These are phyloP conservation scores for Apoda limacodes DNA, from an alignment of 2,888 invertebrate genomes.

Conservation along the genomic window DNA sequence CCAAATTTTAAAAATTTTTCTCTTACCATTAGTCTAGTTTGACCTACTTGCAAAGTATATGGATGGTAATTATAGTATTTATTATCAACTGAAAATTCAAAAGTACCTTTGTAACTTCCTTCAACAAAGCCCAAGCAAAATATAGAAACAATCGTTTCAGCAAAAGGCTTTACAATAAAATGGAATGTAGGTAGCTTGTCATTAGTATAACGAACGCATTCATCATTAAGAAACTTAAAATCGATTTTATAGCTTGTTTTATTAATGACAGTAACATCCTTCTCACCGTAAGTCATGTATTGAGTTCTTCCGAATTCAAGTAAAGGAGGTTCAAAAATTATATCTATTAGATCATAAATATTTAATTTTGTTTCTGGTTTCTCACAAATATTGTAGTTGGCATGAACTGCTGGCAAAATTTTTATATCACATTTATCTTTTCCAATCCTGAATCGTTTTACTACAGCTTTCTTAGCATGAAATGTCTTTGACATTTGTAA, in stretches of 20 bases:
- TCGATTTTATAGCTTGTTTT: slow-evolving; percentile 34
- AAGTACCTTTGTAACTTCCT: slow-evolving; percentile 34
- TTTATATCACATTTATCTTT: slow-evolving; percentile 28
- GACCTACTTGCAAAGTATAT: slow-evolving; percentile 37
- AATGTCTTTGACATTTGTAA: slow-evolving; percentile 30
- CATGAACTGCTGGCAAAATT: slow-evolving; percentile 46
- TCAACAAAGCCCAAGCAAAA: slow-evolving; percentile 33
- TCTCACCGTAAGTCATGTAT: slow-evolving; percentile 36
- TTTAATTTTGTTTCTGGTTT: slow-evolving; percentile 21
- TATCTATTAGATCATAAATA: slow-evolving; percentile 36
- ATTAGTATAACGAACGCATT: slow-evolving; percentile 35
- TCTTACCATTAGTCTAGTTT: slow-evolving; percentile 34
- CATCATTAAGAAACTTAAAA: slow-evolving; percentile 31
- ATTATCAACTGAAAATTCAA: slow-evolving; percentile 42
- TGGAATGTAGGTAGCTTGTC: slow-evolving; percentile 25
- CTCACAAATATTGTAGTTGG: too few relatives aligned
- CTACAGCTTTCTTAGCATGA: slow-evolving; percentile 22
- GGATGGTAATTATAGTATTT: slow-evolving; percentile 38
- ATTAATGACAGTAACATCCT: slow-evolving; percentile 38
- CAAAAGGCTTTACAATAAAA: slow-evolving; percentile 32
- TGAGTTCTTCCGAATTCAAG: slow-evolving; percentile 49
- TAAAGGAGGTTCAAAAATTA: slow-evolving; percentile 34
- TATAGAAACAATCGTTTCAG: slow-evolving; percentile 28
- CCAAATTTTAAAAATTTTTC: slow-evolving; percentile 52
- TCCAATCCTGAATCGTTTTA: slow-evolving; percentile 28